These are phyloP conservation scores for Petrocephalus microphthalmus DNA, from an alignment of 2,113 vertebrate species.

Conservation along the genomic window DNA sequence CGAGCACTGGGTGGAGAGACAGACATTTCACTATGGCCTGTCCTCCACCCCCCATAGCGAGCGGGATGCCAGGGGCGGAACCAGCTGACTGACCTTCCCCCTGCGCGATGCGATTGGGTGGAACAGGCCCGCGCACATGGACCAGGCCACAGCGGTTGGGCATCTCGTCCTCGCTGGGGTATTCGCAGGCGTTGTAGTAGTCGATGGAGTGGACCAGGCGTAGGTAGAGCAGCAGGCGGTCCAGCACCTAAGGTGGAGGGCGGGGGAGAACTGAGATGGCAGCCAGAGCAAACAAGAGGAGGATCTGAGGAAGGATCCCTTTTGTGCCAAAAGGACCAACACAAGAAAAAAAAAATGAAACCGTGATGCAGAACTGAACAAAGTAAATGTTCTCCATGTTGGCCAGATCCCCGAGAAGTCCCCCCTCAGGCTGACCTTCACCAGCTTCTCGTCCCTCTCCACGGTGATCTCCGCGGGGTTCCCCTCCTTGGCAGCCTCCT, in stretches of 20 bases:
- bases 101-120: constrained; percentile 80
- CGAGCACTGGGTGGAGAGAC: constrained; percentile 59
- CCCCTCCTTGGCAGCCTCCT: constrained; percentile 74
- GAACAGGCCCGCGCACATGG: constrained; percentile 82
- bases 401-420: neutral
- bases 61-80: neutral
- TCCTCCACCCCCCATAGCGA: neutral
- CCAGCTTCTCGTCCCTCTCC: constrained; percentile 83
- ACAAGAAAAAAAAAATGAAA: neutral
- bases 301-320: neutral
- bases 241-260: constrained; percentile 66
- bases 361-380: constrained; percentile 41
- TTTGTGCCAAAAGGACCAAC: neutral
- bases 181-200: constrained; percentile 86
- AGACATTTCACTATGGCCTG: neutral
- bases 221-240: constrained; percentile 78
- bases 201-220: constrained; percentile 86
- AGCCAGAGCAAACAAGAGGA: neutral
- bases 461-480: constrained; percentile 79
- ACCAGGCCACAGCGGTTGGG: constrained; percentile 89
- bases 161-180: constrained; percentile 91
- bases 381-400: neutral
- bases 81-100: constrained; percentile 65
- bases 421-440: constrained; percentile 70
- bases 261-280: neutral